A percentile compares a stretch with the other conserved stretches of the same genome.
Evolutionary conservation across 2,797 vertebrate species (phyloP).

Genomic region (Onychomys torridus): DNA sequence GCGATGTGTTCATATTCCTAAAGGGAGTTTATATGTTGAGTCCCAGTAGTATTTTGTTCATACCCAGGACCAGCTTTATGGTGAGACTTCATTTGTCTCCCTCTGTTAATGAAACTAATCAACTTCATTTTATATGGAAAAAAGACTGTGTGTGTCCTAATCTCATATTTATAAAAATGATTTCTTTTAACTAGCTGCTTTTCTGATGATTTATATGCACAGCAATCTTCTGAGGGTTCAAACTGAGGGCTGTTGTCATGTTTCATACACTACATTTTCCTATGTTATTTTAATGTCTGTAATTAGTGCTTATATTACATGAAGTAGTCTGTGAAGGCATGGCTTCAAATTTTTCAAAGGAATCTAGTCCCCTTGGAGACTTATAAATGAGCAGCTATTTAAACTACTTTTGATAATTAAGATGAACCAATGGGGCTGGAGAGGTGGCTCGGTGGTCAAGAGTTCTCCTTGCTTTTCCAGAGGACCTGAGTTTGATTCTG

Average conservation of each 20-base stretch:
- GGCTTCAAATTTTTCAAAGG: neutral
- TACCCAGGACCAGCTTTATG: neutral
- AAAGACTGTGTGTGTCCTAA: neutral
- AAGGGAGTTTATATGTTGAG: neutral
- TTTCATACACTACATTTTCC: neutral
- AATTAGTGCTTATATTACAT: conserved; percentile 14
- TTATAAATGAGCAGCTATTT: neutral
- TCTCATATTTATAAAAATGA: conserved; percentile 5
- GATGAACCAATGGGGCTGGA: neutral
- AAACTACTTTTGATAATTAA: neutral
- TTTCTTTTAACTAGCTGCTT: neutral
- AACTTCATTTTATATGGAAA: neutral
- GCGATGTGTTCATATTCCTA: neutral
- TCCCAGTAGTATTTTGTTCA: neutral
- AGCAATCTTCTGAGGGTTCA: neutral
- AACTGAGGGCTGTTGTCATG: neutral
- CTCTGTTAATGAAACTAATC: neutral
- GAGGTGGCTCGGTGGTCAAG: neutral
- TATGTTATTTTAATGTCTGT: neutral
- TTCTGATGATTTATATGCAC: neutral
- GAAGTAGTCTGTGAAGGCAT: neutral
- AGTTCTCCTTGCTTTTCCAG: neutral
- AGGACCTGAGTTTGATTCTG: neutral
- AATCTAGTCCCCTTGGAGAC: neutral
- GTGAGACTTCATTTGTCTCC: neutral